These are phyloP conservation scores for Balaenoptera acutorostrata DNA, from an alignment of 2,113 vertebrate species.

Conservation along the genomic window DNA sequence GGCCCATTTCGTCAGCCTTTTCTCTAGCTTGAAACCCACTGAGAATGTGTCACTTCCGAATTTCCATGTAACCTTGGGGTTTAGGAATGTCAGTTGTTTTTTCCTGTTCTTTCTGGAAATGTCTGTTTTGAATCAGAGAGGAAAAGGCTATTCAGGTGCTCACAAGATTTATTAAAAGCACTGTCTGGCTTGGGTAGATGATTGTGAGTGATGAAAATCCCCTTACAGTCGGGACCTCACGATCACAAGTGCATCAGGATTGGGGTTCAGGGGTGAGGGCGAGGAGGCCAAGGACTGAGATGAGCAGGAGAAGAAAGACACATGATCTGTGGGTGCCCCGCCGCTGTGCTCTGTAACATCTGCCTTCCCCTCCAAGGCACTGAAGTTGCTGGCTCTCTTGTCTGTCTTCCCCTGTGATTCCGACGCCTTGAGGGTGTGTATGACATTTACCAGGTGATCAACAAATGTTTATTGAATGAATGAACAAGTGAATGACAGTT, in stretches of 20 bases:
- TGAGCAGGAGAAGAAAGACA: not conserved
- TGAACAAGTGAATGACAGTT: not conserved
- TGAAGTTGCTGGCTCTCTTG: not conserved
- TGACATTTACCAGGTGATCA: not conserved
- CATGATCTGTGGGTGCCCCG: accelerated
- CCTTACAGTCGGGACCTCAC: not conserved
- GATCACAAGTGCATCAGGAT: not conserved
- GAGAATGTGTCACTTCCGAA: constrained; percentile 12
- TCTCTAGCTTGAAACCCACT: not conserved
- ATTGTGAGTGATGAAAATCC: not conserved
- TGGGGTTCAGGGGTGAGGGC: not conserved
- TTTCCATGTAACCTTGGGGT: constrained; percentile 11
- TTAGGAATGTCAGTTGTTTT: constrained; percentile 59
- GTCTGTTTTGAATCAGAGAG: not conserved
- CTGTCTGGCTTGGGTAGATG: not conserved
- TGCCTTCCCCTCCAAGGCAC: accelerated
- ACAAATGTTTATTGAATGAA: not conserved
- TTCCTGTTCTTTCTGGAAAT: constrained; percentile 51
- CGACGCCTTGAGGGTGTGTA: not conserved
- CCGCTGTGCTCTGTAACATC: not conserved
- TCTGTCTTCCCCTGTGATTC: not conserved
- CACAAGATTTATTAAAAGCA: not conserved
- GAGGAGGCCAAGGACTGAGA: not conserved
- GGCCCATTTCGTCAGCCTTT: not conserved
- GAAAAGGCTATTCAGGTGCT: not conserved